phyloP scores from a whole-genome alignment of 2,113 vertebrate genomes.

The Ophiodon elongatus region DNA sequence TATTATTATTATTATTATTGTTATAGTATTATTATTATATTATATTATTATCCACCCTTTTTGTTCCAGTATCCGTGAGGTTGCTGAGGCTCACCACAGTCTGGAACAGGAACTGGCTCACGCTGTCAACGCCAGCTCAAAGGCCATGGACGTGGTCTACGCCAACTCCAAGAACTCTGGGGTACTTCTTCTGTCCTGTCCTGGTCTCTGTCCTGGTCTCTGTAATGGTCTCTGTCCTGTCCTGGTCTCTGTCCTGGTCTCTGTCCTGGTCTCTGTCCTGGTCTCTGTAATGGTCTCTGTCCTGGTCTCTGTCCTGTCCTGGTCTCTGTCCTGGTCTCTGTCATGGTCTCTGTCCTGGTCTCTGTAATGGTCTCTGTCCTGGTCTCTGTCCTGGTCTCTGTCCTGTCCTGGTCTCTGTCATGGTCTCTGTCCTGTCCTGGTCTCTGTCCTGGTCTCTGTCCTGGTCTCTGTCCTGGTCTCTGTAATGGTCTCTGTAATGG shows the following conservation, averaged over 20 bases:
- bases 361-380: no score
- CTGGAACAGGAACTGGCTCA: conserved; percentile 98
- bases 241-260: no score
- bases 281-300: no score
- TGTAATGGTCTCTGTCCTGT: neutral
- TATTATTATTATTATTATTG: no score
- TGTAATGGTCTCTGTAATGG: no score
- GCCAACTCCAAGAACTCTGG: conserved; percentile 88
- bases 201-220: neutral
- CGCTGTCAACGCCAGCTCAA: conserved; percentile 97
- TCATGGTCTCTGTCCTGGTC: no score
- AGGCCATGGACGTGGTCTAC: conserved; percentile 96
- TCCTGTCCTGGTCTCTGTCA: no score
- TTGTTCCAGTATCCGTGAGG: conserved; percentile 90
- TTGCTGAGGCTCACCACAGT: conserved; percentile 91
- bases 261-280: no score
- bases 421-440: neutral
- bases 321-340: no score
- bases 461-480: neutral
- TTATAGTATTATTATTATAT: no score
- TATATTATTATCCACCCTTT: neutral
- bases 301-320: no score
- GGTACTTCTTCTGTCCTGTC: conserved; percentile 76
- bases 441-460: neutral
- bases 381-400: no score